Evolutionary conservation across 2,888 invertebrate species (phyloP).

Genomic region (Netelia melanura): DNA sequence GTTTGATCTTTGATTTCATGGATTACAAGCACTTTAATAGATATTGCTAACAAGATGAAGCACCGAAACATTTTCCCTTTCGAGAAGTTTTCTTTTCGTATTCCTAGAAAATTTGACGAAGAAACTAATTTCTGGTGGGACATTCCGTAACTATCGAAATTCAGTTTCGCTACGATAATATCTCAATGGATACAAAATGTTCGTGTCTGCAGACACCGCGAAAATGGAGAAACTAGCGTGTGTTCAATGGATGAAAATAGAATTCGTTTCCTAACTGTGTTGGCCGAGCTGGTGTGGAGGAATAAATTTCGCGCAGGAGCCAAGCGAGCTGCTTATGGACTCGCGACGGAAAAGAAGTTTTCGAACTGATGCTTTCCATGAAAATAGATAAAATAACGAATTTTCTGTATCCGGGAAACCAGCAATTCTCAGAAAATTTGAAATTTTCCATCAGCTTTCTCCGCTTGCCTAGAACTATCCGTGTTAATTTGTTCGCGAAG

Average conservation of each 20-base stretch:
- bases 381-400: conserved; percentile 8
- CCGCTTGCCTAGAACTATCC: conserved; percentile 5
- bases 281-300: background rate
- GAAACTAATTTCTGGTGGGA: too few species aligned
- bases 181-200: background rate
- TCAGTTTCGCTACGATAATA: too few species aligned
- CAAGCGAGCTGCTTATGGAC: background rate
- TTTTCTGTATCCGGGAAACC: conserved; percentile 7
- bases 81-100: too few species aligned
- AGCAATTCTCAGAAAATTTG: conserved; percentile 41
- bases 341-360: conserved; percentile 4
- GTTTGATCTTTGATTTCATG: conserved; percentile 49
- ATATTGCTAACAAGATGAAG: background rate
- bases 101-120: too few species aligned
- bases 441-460: conserved; percentile 8
- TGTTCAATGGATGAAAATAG: conserved; percentile 57
- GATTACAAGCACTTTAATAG: too few species aligned
- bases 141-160: too few species aligned
- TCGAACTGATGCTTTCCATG: background rate
- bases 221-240: conserved; percentile 19
- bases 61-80: background rate
- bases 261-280: conserved; percentile 60
- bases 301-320: conserved; percentile 34
- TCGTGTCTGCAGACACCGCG: background rate
- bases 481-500: conserved; percentile 19